Conservation (phyloP, 2,888 invertebrate genomes). For the Rotaria macrura region DNA sequence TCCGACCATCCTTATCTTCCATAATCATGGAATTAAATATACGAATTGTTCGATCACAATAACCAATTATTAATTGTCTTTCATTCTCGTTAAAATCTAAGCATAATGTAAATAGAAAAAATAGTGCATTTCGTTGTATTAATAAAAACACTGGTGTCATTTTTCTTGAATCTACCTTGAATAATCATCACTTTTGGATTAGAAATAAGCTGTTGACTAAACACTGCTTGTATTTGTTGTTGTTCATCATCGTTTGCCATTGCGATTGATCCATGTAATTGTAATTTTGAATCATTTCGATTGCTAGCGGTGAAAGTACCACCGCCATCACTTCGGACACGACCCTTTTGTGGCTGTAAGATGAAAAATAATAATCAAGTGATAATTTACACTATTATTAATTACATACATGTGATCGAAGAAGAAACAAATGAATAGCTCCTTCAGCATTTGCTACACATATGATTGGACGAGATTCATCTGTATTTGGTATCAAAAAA, state of each 20-base stretch:
- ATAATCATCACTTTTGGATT: not conserved
- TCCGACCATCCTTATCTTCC: not conserved
- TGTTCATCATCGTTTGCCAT: not conserved
- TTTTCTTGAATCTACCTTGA: not conserved
- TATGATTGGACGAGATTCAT: not conserved
- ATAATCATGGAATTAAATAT: not conserved
- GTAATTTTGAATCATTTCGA: not conserved
- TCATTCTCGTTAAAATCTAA: not conserved
- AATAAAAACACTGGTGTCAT: too few relatives aligned
- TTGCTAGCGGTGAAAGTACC: not conserved
- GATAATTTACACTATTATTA: not conserved
- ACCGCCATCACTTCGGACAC: not conserved
- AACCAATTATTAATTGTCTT: slow-evolving; percentile 13
- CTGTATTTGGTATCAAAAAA: not conserved
- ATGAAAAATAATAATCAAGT: not conserved
- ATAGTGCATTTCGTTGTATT: too few relatives aligned
- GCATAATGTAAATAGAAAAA: too few relatives aligned
- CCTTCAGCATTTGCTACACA: not conserved
- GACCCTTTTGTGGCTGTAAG: not conserved
- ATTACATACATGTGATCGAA: not conserved
- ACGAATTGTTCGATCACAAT: not conserved
- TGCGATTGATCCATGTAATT: not conserved
- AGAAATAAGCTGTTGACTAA: slow-evolving; percentile 16
- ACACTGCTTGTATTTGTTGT: not conserved
- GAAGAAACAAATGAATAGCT: not conserved